Conservation (phyloP, 2,888 invertebrate genomes). For the Lumbricus terrestris region DNA sequence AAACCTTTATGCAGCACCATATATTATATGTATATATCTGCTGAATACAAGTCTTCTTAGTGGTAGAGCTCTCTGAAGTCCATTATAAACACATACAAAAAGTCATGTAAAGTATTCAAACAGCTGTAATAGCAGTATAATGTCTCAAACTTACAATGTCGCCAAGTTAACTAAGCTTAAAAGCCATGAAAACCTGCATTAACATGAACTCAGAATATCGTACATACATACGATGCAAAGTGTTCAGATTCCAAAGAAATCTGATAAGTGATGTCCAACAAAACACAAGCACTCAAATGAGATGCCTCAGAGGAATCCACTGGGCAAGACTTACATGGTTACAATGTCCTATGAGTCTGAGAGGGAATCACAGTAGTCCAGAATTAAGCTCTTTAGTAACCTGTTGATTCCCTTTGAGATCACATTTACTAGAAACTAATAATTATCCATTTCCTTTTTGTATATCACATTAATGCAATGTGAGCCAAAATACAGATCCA, state of each 20-base stretch:
- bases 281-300: background rate
- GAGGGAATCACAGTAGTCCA: background rate
- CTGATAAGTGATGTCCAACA: background rate
- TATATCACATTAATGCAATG: background rate
- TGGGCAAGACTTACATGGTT: background rate
- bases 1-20: too few relatives aligned
- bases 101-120: too few relatives aligned
- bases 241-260: background rate
- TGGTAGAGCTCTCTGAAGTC: too few relatives aligned
- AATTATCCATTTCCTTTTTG: background rate
- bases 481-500: too few relatives aligned
- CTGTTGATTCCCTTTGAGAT: background rate
- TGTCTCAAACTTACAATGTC: too few relatives aligned
- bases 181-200: too few relatives aligned
- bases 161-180: too few relatives aligned
- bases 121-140: too few relatives aligned
- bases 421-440: background rate
- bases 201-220: background rate
- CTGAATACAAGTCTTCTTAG: too few relatives aligned
- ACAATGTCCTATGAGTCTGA: background rate
- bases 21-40: too few relatives aligned
- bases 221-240: background rate
- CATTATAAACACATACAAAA: too few relatives aligned
- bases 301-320: background rate
- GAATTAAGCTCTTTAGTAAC: background rate